Evolutionary conservation across 2,113 vertebrate genomes (phyloP), one percentile per base, ranked within the genome.

Genomic region (Brienomyrus brachyistius): DNA sequence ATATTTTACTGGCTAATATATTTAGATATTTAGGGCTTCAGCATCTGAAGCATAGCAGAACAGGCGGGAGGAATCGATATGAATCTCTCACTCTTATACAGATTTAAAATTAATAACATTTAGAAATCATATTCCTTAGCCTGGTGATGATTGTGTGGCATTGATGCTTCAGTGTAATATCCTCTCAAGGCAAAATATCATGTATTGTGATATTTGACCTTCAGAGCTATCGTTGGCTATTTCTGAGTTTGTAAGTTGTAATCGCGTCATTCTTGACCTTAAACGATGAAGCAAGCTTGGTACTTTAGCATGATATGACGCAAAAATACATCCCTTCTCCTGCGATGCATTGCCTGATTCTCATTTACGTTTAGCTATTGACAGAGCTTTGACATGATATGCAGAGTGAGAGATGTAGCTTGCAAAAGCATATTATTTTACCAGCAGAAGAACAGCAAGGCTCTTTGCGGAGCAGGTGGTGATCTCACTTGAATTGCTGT

Each of bases 151-250:
- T 62, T 66, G 40, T 17, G 7, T 88, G 62, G 17, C 40, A 90
- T 88, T 89, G 89, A 88, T 83, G 70, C 80, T 89, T 89, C 52
- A 84, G 91, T 62, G 47, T 52, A 52, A 59, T 59, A 27, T 54
- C 70, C 85, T 88, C 70, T 77, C 27, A 82, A 83, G 15, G 40
- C 27, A 15, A 87, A 66, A 43, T 88, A 87, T 90, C 77, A 54
- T 74, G 85, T 77, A 43, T 89, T 62, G 91, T 77, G 86, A 82
- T 90, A 89, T 87, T 91, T 90, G 90, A 92, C 92, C 87, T 91
- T 91, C 89, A 91, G 86, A 90, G 77, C 82, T 47, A 90, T 92
- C 54, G 74, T 62, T 86, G 91, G 86, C 86, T 80, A 23, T 62
- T 66, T 47, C 45, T 48, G 27, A 84, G 91, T 88, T 89, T 87